Conservation (phyloP, 2,797 vertebrate genomes). For the Lacerta viridis region DNA sequence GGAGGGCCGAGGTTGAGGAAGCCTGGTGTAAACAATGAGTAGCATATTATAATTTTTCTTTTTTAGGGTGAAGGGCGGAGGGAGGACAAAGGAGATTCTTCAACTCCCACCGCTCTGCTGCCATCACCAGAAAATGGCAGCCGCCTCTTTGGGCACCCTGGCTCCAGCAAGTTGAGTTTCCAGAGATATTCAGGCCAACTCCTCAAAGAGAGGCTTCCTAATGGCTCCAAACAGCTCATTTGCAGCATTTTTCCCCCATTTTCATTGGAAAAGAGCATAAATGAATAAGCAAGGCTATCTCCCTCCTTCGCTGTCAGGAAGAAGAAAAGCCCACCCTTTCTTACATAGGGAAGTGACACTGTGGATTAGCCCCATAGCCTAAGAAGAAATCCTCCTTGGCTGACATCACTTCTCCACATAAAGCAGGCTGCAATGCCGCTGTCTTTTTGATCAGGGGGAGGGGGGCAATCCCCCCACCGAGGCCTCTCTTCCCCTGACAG, state of each 20-base stretch:
- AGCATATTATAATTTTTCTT: not conserved
- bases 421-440: conserved; percentile 63
- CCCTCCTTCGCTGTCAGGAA: not conserved
- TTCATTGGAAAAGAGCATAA: not conserved
- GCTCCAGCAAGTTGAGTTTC: not conserved
- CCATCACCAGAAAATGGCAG: not conserved
- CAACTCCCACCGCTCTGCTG: not conserved
- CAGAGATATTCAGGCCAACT: not conserved
- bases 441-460: conserved; percentile 75
- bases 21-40: too few relatives aligned
- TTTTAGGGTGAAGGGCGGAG: not conserved
- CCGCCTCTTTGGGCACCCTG: not conserved
- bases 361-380: conserved; percentile 1
- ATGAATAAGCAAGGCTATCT: conserved; percentile 2
- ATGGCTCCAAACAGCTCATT: not conserved
- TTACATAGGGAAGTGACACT: not conserved
- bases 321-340: conserved; percentile 39
- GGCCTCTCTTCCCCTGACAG: conserved; percentile 72
- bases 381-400: conserved; percentile 57
- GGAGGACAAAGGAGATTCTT: not conserved
- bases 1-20: too few relatives aligned
- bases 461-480: conserved; percentile 59
- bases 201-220: not conserved
- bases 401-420: conserved; percentile 54
- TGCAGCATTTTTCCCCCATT: not conserved